Percentiles rank a stretch among this genome's conserved stretches.
Evolutionary conservation across 2,113 vertebrate genomes (phyloP).

Genomic region (Scomber scombrus): DNA sequence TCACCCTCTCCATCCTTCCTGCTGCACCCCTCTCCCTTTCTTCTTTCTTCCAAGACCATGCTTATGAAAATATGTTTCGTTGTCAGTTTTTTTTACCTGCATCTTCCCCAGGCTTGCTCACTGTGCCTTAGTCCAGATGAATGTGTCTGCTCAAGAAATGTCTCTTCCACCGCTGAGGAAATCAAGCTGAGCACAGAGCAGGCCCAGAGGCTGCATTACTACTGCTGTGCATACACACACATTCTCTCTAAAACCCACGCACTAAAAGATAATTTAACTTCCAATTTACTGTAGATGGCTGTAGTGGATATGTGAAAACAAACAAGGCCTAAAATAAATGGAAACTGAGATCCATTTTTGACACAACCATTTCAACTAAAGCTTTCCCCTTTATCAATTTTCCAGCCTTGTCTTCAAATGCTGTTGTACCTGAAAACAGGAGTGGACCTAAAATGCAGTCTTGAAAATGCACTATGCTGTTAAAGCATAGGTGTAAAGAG

Average conservation of each 20-base stretch:
- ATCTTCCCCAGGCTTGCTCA: slow-evolving; percentile 53
- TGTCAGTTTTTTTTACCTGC: slow-evolving; percentile 64
- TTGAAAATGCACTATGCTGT: slow-evolving; percentile 8
- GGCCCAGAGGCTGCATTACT: slow-evolving; percentile 53
- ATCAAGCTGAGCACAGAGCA: slow-evolving; percentile 61
- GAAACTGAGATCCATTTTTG: background rate
- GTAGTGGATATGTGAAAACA: slow-evolving; percentile 21
- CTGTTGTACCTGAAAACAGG: background rate
- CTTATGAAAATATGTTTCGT: slow-evolving; percentile 67
- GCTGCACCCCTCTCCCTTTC: background rate
- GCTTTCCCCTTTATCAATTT: background rate
- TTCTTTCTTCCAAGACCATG: slow-evolving; percentile 31
- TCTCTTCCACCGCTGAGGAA: slow-evolving; percentile 55
- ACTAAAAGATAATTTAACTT: slow-evolving; percentile 41
- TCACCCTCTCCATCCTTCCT: slow-evolving; percentile 14
- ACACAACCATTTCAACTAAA: slow-evolving; percentile 26
- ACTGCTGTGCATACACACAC: slow-evolving; percentile 2
- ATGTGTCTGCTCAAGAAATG: slow-evolving; percentile 59
- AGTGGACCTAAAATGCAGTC: slow-evolving; percentile 2
- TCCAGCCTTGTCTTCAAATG: background rate
- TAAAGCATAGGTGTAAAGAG: slow-evolving; percentile 26
- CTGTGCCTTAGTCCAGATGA: slow-evolving; percentile 59
- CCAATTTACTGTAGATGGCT: slow-evolving; percentile 23
- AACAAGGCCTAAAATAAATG: slow-evolving; percentile 10
- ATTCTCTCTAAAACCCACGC: background rate